Evolutionary conservation across 2,113 vertebrate genomes (phyloP), one percentile per base, ranked within the genome.

Genomic region (Eptatretus burgeri): DNA sequence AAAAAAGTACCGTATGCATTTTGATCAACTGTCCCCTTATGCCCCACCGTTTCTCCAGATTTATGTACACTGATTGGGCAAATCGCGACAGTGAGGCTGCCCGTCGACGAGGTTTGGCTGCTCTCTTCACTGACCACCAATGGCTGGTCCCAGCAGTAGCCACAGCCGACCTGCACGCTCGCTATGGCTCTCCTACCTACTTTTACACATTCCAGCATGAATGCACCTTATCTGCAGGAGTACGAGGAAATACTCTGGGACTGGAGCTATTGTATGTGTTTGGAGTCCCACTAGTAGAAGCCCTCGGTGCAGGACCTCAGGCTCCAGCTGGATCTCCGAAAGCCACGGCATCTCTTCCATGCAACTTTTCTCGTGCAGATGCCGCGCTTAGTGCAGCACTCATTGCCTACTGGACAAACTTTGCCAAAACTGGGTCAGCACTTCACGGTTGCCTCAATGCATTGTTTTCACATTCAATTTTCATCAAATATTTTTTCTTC

Each of bases 131-230:
- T 0, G 91, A 96, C 70, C 91, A 96, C 72, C 91, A 96, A 71
- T 96, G 91, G 91, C 86, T 95, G 67, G 91, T 88, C 49, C 91
- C 91, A 19, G 87, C 91, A 41, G 81, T 96, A 27, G 91, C 91
- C 49, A 96, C 91, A 17, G 91, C 91, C 14, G 91, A 96, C 72
- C 82, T 96, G 66, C 91, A 96, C 74, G 94, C 91, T 4, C 91
- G 91, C 75, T 96, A 95, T 67, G 91, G 91, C 52, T 96, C 91
- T 0, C 88, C 91, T 9, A 96, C 91, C 0, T 96, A 95, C 72
- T 96, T 96, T 71, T 96, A 96, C 70, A 87, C 91, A 72, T 96
- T 96, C 75, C 95, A 95, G 74, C 91, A 96, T 73, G 88, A 96
- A 77, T 96, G 91, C 85, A 41, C 87, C 94, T 71, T 87, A 95